A percentile compares a stretch with the other conserved stretches of the same genome.
phyloP scores from a whole-genome alignment of 2,113 vertebrate genomes.

The Oceanodroma tethys region DNA sequence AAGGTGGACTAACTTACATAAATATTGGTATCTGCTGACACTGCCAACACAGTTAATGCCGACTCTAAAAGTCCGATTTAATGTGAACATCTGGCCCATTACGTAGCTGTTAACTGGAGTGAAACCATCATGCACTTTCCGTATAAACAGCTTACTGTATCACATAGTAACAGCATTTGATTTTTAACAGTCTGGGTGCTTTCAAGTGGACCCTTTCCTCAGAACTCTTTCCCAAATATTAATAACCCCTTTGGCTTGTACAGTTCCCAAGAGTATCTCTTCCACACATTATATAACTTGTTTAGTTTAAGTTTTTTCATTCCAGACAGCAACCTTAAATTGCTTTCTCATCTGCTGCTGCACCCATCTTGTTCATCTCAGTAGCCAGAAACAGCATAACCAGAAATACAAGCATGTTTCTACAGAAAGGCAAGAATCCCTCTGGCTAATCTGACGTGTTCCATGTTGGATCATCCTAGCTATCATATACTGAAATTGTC shows the following conservation, averaged over 20 bases:
- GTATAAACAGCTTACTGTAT: not conserved
- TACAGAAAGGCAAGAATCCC: not conserved
- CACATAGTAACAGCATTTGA: not conserved
- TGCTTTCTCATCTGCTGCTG: not conserved
- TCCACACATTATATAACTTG: not conserved
- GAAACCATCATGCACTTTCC: not conserved
- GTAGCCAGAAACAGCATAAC: not conserved
- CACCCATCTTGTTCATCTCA: not conserved
- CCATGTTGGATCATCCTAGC: conserved; percentile 12
- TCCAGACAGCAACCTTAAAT: not conserved
- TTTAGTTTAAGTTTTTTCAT: not conserved
- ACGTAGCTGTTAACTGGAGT: not conserved
- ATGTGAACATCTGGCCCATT: not conserved
- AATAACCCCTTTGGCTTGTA: not conserved
- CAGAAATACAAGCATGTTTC: not conserved
- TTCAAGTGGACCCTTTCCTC: not conserved
- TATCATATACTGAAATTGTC: conserved; percentile 7
- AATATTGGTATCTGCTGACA: not conserved
- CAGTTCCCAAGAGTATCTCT: not conserved
- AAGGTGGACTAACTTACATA: not conserved
- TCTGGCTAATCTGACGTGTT: conserved; percentile 40
- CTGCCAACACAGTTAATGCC: not conserved
- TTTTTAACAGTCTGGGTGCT: not conserved
- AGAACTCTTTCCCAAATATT: not conserved
- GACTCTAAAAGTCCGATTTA: not conserved